A percentile compares a stretch with the other conserved stretches of the same genome.
Conservation (phyloP, 2,113 vertebrate genomes). For the Sus scrofa region DNA sequence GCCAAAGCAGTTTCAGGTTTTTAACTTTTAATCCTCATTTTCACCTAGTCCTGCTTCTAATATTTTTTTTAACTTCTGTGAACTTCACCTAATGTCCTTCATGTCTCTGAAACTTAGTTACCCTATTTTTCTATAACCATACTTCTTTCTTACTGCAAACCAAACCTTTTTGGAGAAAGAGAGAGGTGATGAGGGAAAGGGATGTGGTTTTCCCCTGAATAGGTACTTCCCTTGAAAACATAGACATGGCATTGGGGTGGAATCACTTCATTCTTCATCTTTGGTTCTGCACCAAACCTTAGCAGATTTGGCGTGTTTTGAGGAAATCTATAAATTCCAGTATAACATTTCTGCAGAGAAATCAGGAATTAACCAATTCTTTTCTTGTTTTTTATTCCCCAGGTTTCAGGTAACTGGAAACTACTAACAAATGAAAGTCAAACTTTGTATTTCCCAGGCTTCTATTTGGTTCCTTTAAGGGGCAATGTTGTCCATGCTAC, state of each 20-base stretch:
- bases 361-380: conserved; percentile 39
- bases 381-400: conserved; percentile 2
- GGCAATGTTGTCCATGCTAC: not conserved
- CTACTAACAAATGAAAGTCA: conserved; percentile 26
- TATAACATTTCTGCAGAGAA: not conserved
- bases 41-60: not conserved
- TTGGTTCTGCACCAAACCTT: not conserved
- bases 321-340: conserved; percentile 15
- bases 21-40: conserved; percentile 28
- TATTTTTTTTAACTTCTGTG: conserved; percentile 28
- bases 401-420: conserved; percentile 23
- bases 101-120: not conserved
- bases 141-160: conserved; percentile 34
- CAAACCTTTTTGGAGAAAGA: not conserved
- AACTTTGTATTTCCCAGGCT: not conserved
- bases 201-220: not conserved
- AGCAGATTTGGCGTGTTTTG: not conserved
- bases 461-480: not conserved
- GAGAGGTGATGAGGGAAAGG: not conserved
- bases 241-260: not conserved
- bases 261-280: not conserved
- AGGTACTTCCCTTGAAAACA: not conserved
- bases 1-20: conserved; percentile 22
- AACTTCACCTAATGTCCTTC: not conserved
- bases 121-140: not conserved